Evolutionary conservation across 2,888 invertebrate species (phyloP).

Genomic region (Nymphalis urticae): DNA sequence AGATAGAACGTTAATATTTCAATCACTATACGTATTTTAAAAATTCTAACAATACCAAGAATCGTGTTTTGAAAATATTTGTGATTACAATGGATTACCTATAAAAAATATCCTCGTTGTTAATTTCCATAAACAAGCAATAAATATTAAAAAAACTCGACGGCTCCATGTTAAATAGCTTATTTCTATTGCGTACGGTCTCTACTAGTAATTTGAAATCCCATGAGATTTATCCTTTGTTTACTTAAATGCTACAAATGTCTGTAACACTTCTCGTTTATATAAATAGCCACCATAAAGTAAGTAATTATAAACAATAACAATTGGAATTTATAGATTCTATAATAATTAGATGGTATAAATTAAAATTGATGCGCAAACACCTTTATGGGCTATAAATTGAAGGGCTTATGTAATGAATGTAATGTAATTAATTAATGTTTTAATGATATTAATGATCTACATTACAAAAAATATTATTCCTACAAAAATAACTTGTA

Average conservation of each 20-base stretch:
- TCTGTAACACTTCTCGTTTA: conserved; percentile 57
- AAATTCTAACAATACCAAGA: too few species aligned
- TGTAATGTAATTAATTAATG: too few species aligned
- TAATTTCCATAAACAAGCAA: conserved; percentile 30
- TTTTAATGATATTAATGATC: too few species aligned
- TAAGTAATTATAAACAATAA: conserved; percentile 32
- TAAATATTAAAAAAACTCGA: conserved; percentile 32
- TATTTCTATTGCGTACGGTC: conserved; percentile 27
- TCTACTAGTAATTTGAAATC: conserved; percentile 35
- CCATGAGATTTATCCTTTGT: conserved; percentile 42
- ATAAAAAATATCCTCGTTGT: background rate
- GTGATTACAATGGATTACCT: background rate
- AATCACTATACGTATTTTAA: background rate
- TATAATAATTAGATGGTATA: conserved; percentile 16
- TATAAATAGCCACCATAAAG: conserved; percentile 45
- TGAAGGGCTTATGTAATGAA: too few species aligned
- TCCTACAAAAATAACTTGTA: too few species aligned
- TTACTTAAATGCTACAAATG: conserved; percentile 50
- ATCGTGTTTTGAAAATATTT: too few species aligned
- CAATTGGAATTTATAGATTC: conserved; percentile 14
- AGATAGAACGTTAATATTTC: background rate
- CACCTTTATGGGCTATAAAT: background rate
- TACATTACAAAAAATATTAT: too few species aligned
- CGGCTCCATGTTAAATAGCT: conserved; percentile 25
- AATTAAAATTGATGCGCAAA: background rate